Base-by-base conservation (phyloP, 2,888 invertebrate species). In the Mesorhabditis sp. region DNA sequence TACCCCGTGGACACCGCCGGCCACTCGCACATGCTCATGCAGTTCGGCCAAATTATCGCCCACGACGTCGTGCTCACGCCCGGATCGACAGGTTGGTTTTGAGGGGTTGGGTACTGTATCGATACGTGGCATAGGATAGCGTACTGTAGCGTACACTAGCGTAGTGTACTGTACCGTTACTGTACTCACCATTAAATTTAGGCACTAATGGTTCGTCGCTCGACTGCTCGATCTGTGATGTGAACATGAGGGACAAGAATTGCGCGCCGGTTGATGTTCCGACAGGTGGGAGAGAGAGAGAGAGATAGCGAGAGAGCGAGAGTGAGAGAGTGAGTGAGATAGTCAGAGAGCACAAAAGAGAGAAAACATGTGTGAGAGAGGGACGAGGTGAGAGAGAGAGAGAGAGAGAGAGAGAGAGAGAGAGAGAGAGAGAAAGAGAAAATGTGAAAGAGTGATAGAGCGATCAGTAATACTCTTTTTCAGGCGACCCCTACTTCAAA, bases 31-130 rank as follows among this genome's bases (percentile, higher is more conserved):
- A 71, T 82, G 62, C 72, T 92, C 67, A 95, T 95, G 95, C 94
- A 94, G 88, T 94, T 91, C 83, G 94, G 94, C 0, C 94, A 95
- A 86, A 91, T 95, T 83, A 86, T 95, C n/a, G 95, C 95, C 86
- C 95, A 95, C 87, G 95, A 95, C 86, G 88, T 95, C 61, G 94
- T 94, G 0, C 91, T 94, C 90, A 94, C 94, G 2, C 95, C 94
- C 4, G 92, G 93, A 1, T 76, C 78, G 7, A 70, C 69, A 44
- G 76, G 76, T 76, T 58, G 67, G 72, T 64, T 28, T 28, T 28
- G 28, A 28, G 28, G 28, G 15, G 4, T 3, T 28, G 28, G 28
- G 28, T 28, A n/a, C n/a, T n/a, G n/a, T n/a, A n/a, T n/a, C n/a
- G n/a, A n/a, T n/a, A n/a, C n/a, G n/a, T n/a, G n/a, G n/a, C n/a